Base-by-base conservation (phyloP, 2,797 vertebrate species). In the Lophius americanus region DNA sequence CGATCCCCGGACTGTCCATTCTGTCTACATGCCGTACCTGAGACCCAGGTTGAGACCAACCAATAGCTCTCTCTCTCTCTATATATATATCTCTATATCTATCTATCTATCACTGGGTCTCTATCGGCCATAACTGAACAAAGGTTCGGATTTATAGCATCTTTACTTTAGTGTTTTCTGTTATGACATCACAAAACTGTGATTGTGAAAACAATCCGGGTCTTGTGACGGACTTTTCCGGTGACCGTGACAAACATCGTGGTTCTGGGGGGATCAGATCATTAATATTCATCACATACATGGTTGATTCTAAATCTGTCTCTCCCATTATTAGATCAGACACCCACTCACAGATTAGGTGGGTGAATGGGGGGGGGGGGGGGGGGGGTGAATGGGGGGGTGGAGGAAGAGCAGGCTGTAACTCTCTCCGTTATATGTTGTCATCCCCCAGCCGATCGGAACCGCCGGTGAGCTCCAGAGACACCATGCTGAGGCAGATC, bases 401-500 rank as follows among this genome's bases (percentile, higher is more conserved):
- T 5, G 39, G 5, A 6, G 38, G 51, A 59, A 62, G 54, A 72
- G 57, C 51, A 2, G 43, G 41, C 33, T 49, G 37, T 81, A 73
- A 85, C 57, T 44, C 11, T 55, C 42, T 63, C 42, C 62, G 23
- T 23, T 23, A 0, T 60, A 43, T 78, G 44, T 73, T 67, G 33
- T 32, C 58, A 7, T 8, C 41, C 38, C 59, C 8, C 68, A 89
- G 88, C 74, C 51, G 60, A 74, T 64, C 64, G 44, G 72, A 78
- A 57, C 51, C 71, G 63, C 79, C 77, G 75, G 83, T 60, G 80
- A 84, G 64, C 49, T 66, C 64, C 23, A 70, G 55, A 33, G 54
- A 61, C 72, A 88, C 88, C 93, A 99, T 98, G 97, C 95, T 97
- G 79, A 95, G 96, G 51, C 96, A 96, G 90, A 92, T 95, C 75